Evolutionary conservation across 2,113 vertebrate genomes (phyloP), one percentile per base, ranked within the genome.

Genomic region (Hirundichthys speculiger): DNA sequence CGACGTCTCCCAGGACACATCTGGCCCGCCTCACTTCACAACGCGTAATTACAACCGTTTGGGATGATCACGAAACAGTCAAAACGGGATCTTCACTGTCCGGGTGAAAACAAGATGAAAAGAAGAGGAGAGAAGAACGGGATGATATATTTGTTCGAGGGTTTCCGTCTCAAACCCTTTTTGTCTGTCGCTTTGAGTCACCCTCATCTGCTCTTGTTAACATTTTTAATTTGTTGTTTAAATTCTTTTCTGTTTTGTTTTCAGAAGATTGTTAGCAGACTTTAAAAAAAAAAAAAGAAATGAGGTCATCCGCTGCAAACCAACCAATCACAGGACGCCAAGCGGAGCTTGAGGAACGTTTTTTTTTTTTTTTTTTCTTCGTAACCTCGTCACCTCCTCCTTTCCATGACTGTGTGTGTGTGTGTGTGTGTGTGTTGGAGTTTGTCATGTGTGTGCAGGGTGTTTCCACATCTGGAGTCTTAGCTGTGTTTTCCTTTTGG

Each of bases 391-490:
- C 77, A 82, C 56, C 69, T 60, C 78, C 80, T 73, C 64, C 69
- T 69, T 18, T 11, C 60, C 56, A 48, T 47, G 14, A 16, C 16
- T 42, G 40, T 19, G n/a, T 62, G 21, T 73, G 10, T 65, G 64
- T 57, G 21, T 59, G 1, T 67, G 54, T 69, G 25, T 53, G 59
- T 75, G 62, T 75, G 41, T 64, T 51, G 43, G 24, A 8, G 59
- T 62, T 43, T 75, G 59, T n/a, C 21, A 52, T 70, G 27, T 61
- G 75, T 73, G 54, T 82, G 21, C 16, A 75, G 83, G 84, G 90
- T 82, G 84, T 87, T 87, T 82, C 83, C 87, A 92, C 90, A 92
- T 91, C 85, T 90, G 89, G 89, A 79, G 76, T 75, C 79, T 83
- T 70, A 76, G 82, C 79, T 78, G 79, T 86, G 86, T 89, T 92